Evolutionary conservation across 2,888 invertebrate species (phyloP), one percentile per base, ranked within the genome.

Genomic region (Lacanobia wlatinum): DNA sequence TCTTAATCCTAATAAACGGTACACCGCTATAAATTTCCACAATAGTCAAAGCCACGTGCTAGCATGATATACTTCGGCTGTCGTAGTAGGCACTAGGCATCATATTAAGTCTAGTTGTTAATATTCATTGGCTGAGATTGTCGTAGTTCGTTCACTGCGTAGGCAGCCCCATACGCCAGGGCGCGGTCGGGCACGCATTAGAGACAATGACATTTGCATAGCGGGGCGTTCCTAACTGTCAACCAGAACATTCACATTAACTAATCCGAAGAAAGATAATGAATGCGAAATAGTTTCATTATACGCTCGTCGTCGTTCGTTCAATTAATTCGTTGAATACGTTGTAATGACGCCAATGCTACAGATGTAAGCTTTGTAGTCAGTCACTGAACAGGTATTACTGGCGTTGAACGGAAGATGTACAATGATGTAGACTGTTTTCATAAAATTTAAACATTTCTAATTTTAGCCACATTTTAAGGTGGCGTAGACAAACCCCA

Each of bases 121-220:
- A 95, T 96, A 96, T 96, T 95, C 95, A 96, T 95, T 89, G 92
- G 87, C 80, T 87, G 88, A 91, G 91, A 93, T 92, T 92, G 92
- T 91, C 90, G 87, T 87, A 85, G 84, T 85, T 86, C 73, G 72
- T 84, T 83, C 82, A 87, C 82, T 90, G 94, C 93, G 94, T 94
- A 93, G 94, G 94, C 92, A 89, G 89, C 88, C 83, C 87, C 88
- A 88, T 87, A 85, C 88, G 90, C 89, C 90, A 88, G 93, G 92
- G 93, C 92, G 93, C 92, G 92, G 91, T 89, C 87, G 90, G 85
- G 89, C 92, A 91, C 90, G 93, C 93, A 94, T 95, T 93, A 94
- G 91, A 94, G 93, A 96, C 95, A 95, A 96, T 95, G 94, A 92
- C 90, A 95, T 96, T 95, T 94, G 94, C 95, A 96, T 95, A 94